Percentiles rank a stretch among this genome's conserved stretches.
These are phyloP conservation scores for Callinectes sapidus DNA, from an alignment of 2,888 invertebrate genomes.

Conservation along the genomic window DNA sequence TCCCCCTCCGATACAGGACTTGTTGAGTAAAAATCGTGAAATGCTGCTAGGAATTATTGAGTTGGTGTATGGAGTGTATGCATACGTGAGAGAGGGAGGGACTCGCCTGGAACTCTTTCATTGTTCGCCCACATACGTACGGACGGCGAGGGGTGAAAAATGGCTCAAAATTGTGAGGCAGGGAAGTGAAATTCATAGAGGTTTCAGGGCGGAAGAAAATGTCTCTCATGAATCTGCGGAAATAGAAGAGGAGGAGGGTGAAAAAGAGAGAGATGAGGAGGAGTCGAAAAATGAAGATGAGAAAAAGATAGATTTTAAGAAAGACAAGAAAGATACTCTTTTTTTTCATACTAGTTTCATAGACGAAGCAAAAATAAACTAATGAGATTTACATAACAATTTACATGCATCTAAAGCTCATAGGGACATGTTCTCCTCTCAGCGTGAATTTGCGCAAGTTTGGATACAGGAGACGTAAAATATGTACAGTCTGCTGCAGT, in stretches of 20 bases:
- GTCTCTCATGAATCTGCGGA: constrained; percentile 12
- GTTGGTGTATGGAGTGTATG: background rate
- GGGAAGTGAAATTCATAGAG: constrained; percentile 29
- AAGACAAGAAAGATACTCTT: background rate
- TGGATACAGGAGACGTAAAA: no score
- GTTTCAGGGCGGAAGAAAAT: background rate
- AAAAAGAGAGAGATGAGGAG: background rate
- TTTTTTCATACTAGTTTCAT: background rate
- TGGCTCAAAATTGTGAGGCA: background rate
- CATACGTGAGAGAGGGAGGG: background rate
- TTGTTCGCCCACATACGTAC: background rate
- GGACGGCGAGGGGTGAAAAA: background rate
- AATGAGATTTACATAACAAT: background rate
- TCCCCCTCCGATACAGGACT: background rate
- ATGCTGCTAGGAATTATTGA: background rate
- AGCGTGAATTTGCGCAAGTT: background rate
- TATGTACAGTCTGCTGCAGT: no score
- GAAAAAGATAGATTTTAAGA: background rate
- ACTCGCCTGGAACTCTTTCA: background rate
- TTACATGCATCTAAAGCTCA: background rate
- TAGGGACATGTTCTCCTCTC: background rate
- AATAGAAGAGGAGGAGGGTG: background rate
- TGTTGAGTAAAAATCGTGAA: background rate
- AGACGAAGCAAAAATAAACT: background rate
- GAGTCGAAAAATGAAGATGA: background rate